Percentiles rank a stretch among this genome's conserved stretches.
Conservation (phyloP, 2,113 vertebrate genomes). For the Pterocles orientalis region DNA sequence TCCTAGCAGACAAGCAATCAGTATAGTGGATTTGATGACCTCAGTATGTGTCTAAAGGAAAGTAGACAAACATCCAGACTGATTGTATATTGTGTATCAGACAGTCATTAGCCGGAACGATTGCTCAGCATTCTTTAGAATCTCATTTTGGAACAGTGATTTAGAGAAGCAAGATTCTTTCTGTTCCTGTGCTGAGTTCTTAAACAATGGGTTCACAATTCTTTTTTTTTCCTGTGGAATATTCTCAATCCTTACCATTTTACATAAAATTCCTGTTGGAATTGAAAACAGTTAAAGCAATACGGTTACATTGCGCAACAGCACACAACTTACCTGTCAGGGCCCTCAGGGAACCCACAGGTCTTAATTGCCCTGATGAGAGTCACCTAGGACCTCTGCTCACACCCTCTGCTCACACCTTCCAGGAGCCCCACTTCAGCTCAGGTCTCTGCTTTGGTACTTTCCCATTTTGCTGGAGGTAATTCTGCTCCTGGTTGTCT, state of each 20-base stretch:
- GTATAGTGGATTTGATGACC: conserved; percentile 4
- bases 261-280: background rate
- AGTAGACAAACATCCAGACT: background rate
- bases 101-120: background rate
- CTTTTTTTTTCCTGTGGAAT: background rate
- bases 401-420: background rate
- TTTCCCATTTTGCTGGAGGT: background rate
- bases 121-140: conserved; percentile 23
- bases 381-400: background rate
- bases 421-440: background rate
- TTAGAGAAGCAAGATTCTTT: background rate
- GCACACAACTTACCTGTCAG: background rate
- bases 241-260: background rate
- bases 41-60: background rate
- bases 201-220: background rate
- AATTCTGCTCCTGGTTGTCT: background rate
- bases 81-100: background rate
- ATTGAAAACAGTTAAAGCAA: background rate
- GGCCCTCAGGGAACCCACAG: background rate
- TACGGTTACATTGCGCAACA: background rate
- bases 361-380: background rate
- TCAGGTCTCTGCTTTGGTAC: background rate
- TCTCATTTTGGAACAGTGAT: background rate
- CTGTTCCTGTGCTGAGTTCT: background rate
- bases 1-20: background rate